Evolutionary conservation across 2,113 vertebrate species (phyloP).

Genomic region (Salvelinus namaycush): DNA sequence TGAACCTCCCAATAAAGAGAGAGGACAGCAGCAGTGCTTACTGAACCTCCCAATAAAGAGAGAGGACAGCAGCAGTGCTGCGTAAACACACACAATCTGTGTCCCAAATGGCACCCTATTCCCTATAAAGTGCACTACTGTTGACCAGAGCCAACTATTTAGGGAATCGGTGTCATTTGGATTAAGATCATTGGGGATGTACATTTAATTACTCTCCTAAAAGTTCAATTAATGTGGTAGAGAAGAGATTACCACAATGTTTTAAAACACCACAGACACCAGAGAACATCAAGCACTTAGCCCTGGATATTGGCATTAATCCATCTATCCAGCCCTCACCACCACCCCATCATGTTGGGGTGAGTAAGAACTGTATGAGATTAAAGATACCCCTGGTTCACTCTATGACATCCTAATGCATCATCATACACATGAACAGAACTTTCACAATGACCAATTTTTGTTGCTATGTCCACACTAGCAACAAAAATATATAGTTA

Average conservation of each 20-base stretch:
- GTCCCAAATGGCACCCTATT: neutral
- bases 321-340: neutral
- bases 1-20: no score
- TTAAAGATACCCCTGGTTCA: neutral
- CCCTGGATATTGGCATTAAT: neutral
- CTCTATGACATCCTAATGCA: neutral
- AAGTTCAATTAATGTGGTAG: constrained; percentile 16
- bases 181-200: constrained; percentile 26
- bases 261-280: constrained; percentile 7
- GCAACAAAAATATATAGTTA: no score
- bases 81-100: neutral
- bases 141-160: no score
- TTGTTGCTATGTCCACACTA: no score
- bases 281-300: neutral
- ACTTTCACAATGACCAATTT: no score
- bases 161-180: neutral
- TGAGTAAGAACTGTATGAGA: neutral
- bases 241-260: neutral
- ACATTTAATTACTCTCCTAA: constrained; percentile 24
- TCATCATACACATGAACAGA: neutral
- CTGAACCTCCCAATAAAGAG: no score
- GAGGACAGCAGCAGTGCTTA: no score
- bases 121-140: no score
- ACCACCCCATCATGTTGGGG: neutral
- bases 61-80: no score